phyloP scores from a whole-genome alignment of 2,797 vertebrate species.

The Neopelma chrysocephalum region DNA sequence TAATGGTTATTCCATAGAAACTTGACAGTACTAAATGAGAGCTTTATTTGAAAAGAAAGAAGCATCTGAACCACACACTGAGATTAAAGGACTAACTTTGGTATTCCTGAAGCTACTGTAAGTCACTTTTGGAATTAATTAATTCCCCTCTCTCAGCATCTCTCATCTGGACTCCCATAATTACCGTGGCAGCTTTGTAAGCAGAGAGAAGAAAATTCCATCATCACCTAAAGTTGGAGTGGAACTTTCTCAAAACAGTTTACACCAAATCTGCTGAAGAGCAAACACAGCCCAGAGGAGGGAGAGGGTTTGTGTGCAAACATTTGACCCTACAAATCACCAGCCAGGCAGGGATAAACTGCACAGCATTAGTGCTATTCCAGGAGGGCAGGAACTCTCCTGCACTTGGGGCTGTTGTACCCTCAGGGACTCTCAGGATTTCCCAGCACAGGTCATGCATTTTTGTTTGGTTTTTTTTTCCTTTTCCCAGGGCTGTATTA shows the following conservation, averaged over 20 bases:
- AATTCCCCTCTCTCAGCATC: neutral
- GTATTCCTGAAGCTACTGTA: neutral
- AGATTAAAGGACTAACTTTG: constrained; percentile 8
- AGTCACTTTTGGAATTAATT: neutral
- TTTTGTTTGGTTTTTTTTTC: neutral
- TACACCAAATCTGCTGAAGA: neutral
- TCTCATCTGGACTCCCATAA: neutral
- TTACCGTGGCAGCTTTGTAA: neutral
- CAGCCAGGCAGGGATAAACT: neutral
- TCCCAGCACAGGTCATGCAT: neutral
- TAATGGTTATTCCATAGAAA: neutral
- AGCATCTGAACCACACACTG: neutral
- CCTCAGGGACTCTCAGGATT: neutral
- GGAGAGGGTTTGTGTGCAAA: neutral
- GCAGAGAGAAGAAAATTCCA: neutral
- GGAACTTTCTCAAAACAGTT: neutral
- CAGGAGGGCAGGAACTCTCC: neutral
- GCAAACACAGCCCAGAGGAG: neutral
- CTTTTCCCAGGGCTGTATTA: neutral
- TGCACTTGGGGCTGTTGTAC: neutral
- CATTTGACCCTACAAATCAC: neutral
- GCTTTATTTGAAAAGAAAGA: constrained; percentile 4
- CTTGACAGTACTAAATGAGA: neutral
- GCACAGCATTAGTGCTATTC: neutral
- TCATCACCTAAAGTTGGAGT: neutral